phyloP scores from a whole-genome alignment of 1,140 invertebrate species.

The Tetranychus cinnabarinus region DNA sequence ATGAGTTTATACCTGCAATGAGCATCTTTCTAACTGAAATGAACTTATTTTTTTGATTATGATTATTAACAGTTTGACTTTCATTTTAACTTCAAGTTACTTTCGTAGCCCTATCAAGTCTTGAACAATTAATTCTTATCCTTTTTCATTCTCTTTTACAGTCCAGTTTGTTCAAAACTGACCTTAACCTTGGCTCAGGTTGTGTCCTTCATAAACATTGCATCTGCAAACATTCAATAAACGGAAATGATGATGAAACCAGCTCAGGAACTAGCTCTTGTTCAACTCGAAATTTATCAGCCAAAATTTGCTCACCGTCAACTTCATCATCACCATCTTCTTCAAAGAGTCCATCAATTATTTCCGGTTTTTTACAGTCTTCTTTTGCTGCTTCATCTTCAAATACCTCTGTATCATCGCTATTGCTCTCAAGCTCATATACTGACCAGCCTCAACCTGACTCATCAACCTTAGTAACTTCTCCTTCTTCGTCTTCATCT shows the following conservation, averaged over 20 bases:
- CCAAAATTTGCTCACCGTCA: neutral
- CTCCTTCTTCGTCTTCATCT: neutral
- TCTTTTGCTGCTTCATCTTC: neutral
- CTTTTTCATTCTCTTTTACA: neutral
- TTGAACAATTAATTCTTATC: neutral
- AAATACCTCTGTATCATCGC: neutral
- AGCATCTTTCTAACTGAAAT: too few species aligned
- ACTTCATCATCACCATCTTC: neutral
- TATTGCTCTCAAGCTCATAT: neutral
- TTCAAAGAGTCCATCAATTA: neutral
- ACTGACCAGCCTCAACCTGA: neutral
- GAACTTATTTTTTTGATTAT: too few species aligned
- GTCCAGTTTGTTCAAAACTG: neutral
- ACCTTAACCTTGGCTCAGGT: neutral
- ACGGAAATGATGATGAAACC: neutral
- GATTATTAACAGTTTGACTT: too few species aligned
- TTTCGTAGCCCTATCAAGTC: too few species aligned
- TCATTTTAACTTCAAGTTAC: too few species aligned
- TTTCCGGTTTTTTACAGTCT: too few species aligned
- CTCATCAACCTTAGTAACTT: neutral
- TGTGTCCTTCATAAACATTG: conserved; percentile 2
- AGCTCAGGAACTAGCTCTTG: neutral
- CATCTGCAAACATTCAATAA: neutral
- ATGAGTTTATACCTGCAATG: too few species aligned
- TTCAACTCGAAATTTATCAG: neutral